These are phyloP conservation scores for Whitmania pigra DNA, from an alignment of 1,140 invertebrate genomes.

Conservation along the genomic window DNA sequence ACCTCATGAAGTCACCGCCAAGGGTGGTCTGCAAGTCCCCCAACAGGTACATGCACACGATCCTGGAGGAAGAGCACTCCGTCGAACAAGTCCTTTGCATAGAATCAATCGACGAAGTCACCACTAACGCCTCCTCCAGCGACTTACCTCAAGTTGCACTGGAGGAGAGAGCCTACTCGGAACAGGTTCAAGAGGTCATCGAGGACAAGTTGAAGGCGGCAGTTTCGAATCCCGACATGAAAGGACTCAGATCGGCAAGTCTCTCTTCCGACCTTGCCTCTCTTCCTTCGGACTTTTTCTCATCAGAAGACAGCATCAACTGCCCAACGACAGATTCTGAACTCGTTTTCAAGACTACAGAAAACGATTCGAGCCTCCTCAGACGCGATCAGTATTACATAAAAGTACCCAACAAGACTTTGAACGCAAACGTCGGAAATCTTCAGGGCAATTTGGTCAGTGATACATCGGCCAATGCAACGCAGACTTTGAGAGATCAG, in stretches of 20 bases:
- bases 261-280: not conserved
- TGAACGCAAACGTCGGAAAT: too few species aligned
- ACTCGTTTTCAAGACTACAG: not conserved
- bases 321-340: constrained; percentile 5
- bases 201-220: too few species aligned
- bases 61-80: constrained; percentile 11
- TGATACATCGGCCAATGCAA: too few species aligned
- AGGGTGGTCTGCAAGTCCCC: not conserved
- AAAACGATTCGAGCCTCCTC: not conserved
- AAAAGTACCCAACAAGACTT: too few species aligned
- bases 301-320: not conserved
- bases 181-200: too few species aligned
- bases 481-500: too few species aligned
- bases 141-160: not conserved
- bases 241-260: too few species aligned
- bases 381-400: not conserved
- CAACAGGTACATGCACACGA: constrained; percentile 18
- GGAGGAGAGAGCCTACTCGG: not conserved
- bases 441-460: too few species aligned
- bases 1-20: not conserved
- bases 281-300: constrained; percentile 2
- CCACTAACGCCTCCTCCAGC: not conserved
- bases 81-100: not conserved
- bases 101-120: not conserved
- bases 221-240: too few species aligned